phyloP scores from a whole-genome alignment of 2,113 vertebrate genomes.

The Mugil cephalus region DNA sequence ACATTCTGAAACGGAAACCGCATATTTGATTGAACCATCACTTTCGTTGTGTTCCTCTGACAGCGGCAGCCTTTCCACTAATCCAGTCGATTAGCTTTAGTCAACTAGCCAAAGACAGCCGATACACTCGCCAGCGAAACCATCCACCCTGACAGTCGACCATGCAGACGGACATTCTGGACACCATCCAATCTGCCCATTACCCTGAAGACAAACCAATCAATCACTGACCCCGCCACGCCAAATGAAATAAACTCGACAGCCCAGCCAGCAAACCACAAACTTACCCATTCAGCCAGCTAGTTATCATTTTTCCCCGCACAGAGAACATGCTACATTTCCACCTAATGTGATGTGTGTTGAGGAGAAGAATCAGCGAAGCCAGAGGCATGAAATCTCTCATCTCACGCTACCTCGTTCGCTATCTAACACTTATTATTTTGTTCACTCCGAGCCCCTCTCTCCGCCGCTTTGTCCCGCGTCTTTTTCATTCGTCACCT shows the following conservation, averaged over 20 bases:
- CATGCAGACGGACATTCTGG: too few species aligned
- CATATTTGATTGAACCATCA: background rate
- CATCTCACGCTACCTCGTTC: conserved; percentile 54
- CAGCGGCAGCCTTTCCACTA: background rate
- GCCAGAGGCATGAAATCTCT: conserved; percentile 53
- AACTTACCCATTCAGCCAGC: conserved; percentile 5
- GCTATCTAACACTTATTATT: conserved; percentile 53
- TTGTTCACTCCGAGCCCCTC: conserved; percentile 24
- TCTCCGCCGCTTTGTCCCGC: conserved; percentile 27
- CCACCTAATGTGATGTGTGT: conserved; percentile 30
- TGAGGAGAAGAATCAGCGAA: conserved; percentile 44
- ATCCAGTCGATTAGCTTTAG: background rate
- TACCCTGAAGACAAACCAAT: background rate
- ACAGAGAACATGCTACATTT: conserved; percentile 42
- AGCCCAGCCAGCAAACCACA: background rate
- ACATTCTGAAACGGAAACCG: background rate
- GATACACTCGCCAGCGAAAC: background rate
- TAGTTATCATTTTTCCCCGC: conserved; percentile 15
- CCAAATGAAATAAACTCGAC: conserved; percentile 9
- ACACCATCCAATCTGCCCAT: background rate
- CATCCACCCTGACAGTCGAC: conserved; percentile 2
- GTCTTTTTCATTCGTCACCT: conserved; percentile 14
- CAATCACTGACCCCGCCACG: background rate
- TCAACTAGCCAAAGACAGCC: background rate
- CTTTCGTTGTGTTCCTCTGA: background rate